Evolutionary conservation across 2,113 vertebrate genomes (phyloP).

Genomic region (Phylloscopus trochilus): DNA sequence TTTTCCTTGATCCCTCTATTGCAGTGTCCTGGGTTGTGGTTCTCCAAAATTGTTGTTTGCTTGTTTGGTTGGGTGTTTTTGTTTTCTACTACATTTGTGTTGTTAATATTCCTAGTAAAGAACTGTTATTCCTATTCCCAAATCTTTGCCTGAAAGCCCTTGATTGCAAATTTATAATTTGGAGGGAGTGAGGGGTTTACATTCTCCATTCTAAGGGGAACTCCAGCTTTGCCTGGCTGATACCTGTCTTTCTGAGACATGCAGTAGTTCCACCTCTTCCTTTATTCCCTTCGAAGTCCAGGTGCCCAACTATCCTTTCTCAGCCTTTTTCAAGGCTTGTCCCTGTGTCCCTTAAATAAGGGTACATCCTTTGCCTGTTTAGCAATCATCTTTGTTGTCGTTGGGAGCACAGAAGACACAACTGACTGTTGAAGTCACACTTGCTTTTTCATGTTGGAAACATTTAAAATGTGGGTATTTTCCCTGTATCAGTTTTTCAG

Average conservation of each 20-base stretch:
- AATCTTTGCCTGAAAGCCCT: too few relatives aligned
- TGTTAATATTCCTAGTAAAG: too few relatives aligned
- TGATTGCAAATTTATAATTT: too few relatives aligned
- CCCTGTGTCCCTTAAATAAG: background rate
- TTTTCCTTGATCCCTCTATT: background rate
- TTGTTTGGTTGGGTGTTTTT: too few relatives aligned
- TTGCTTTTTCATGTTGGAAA: background rate
- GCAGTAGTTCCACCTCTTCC: background rate
- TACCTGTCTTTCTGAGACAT: too few relatives aligned
- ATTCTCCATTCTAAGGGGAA: too few relatives aligned
- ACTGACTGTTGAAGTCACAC: background rate
- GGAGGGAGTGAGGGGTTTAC: too few relatives aligned
- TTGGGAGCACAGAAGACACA: background rate
- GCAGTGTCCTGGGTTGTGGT: too few relatives aligned
- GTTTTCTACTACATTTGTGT: too few relatives aligned
- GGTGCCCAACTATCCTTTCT: background rate
- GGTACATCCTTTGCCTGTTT: background rate
- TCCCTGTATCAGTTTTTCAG: background rate
- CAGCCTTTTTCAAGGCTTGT: background rate
- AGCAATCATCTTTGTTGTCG: background rate
- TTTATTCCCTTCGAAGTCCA: background rate
- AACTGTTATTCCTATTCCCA: too few relatives aligned
- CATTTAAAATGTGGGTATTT: background rate
- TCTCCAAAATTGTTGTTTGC: too few relatives aligned
- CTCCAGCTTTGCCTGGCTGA: too few relatives aligned